Evolutionary conservation across 1,140 invertebrate species (phyloP), one percentile per base, ranked within the genome.

Genomic region (Diorhabda elongata): DNA sequence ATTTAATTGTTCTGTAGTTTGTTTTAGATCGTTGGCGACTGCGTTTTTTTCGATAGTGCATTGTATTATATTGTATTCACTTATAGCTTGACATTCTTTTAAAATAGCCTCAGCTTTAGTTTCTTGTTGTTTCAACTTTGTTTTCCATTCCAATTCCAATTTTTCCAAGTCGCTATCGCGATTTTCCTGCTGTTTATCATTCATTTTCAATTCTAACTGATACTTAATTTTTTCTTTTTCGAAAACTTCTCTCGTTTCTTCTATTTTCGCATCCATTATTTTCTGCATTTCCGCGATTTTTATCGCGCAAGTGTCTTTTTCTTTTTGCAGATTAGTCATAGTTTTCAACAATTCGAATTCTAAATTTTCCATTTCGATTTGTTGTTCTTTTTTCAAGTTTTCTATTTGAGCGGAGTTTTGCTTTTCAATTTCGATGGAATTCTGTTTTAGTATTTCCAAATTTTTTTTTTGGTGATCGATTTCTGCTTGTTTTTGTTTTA

Each of bases 21-120:
- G 80, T 68, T 80, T 75, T 44, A 84, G 74, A 52, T 82, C 70
- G 1, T 75, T 73, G 78, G 81, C 80, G 3, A 84, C 76, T 68
- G 82, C 78, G 69, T 84, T 84, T 64, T 84, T 85, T 73, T 85
- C 84, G 61, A 84, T 66, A 76, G 84, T 83, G 70, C 80, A 80
- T 70, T 84, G 81, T 47, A 84, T 84, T 6, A 85, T 79, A 67
- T 80, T 82, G 58, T 82, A 83, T 74, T 85, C 83, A 64, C 82
- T 83, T 70, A 84, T 80, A 60, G 82, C 81, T 78, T 85, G 84
- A 58, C 82, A 83, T 71, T 84, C 83, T 71, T 84, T 83, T 64
- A 85, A 74, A 74, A 84, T 84, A 41, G 75, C 78, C 2, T 80
- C 78, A 72, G 81, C 80, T 71, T 80, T 76, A 64, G 81, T 80